Conservation (phyloP, 2,797 vertebrate genomes). For the Lepilemur ruficaudatus region DNA sequence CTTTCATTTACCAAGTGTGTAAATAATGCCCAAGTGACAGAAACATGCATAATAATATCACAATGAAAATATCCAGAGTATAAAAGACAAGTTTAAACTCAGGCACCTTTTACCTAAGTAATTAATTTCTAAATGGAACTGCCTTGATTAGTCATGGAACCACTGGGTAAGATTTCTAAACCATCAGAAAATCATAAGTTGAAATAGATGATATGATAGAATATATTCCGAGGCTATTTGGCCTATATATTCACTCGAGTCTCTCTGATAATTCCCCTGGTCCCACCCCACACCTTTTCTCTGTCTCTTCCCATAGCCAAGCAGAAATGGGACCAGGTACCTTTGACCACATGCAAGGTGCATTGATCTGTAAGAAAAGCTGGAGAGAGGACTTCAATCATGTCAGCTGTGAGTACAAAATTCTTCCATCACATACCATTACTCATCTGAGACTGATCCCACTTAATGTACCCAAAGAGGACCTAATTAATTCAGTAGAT, state of each 20-base stretch:
- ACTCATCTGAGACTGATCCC: neutral
- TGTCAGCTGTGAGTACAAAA: neutral
- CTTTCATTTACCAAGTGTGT: constrained; percentile 72
- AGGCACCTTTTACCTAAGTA: constrained; percentile 53
- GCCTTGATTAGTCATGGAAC: constrained; percentile 32
- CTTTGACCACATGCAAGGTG: neutral
- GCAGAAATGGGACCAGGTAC: neutral
- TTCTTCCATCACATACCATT: neutral
- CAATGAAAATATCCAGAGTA: constrained; percentile 69
- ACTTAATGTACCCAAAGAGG: neutral
- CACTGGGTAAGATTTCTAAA: constrained; percentile 38
- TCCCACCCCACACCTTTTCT: neutral
- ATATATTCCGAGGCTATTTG: neutral
- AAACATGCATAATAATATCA: constrained; percentile 78
- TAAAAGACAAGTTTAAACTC: constrained; percentile 64
- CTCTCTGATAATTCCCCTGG: neutral
- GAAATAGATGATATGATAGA: neutral
- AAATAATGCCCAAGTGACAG: constrained; percentile 66
- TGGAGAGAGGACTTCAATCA: neutral
- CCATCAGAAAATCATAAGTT: neutral
- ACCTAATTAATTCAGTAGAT: neutral
- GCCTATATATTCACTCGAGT: neutral
- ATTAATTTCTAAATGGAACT: constrained; percentile 64
- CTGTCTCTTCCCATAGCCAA: neutral
- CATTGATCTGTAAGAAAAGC: neutral